Percentiles rank a stretch among this genome's conserved stretches.
Evolutionary conservation across 2,113 vertebrate genomes (phyloP).

Genomic region (Heterocephalus glaber): DNA sequence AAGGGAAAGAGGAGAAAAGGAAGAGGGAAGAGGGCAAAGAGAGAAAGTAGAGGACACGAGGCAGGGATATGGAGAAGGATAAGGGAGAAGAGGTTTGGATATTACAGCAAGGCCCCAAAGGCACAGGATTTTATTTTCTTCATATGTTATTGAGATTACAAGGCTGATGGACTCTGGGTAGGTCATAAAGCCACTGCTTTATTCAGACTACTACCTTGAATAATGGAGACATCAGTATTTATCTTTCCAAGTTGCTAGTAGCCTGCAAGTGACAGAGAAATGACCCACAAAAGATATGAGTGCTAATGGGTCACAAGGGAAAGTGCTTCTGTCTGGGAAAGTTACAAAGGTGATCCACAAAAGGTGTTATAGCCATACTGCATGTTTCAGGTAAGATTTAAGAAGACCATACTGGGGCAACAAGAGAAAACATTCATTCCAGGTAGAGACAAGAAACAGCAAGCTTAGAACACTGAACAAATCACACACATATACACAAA

Average conservation of each 20-base stretch:
- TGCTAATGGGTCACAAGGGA: not conserved
- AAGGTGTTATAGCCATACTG: not conserved
- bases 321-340: not conserved
- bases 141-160: not conserved
- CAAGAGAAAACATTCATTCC: not conserved
- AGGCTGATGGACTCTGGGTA: not conserved
- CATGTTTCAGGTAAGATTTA: not conserved
- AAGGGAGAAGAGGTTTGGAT: not conserved
- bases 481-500: not conserved
- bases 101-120: not conserved
- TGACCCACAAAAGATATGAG: not conserved
- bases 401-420: not conserved
- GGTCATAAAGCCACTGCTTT: not conserved
- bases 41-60: too few relatives aligned
- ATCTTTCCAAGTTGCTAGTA: not conserved
- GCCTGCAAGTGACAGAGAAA: not conserved
- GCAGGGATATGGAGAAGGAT: not conserved
- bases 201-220: not conserved
- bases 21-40: not conserved
- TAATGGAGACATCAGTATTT: not conserved
- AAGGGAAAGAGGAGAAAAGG: not conserved
- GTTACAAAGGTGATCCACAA: not conserved
- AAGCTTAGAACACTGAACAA: not conserved
- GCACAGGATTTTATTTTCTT: not conserved
- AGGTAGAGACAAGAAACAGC: not conserved